Evolutionary conservation across 2,113 vertebrate species (phyloP).

Genomic region (Ariopsis seemanni): DNA sequence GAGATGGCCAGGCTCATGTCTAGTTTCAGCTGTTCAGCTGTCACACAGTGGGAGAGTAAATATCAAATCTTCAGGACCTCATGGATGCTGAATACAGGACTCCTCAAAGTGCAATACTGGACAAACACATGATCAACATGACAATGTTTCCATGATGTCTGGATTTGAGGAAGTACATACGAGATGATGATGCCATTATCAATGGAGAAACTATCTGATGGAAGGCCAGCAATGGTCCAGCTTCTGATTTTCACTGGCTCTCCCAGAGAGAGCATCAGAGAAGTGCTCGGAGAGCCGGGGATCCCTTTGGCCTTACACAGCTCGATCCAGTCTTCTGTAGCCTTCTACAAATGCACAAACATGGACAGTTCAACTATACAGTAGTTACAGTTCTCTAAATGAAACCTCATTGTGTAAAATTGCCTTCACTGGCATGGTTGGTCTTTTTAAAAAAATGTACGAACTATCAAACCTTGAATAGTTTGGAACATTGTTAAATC

Average conservation of each 20-base stretch:
- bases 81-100: not conserved
- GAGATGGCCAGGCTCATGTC: not conserved
- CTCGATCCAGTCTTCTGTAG: conserved; percentile 78
- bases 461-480: not conserved
- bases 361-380: not conserved
- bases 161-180: conserved; percentile 69
- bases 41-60: not conserved
- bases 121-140: not conserved
- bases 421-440: too few relatives aligned
- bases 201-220: conserved; percentile 86
- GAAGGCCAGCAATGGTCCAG: conserved; percentile 89
- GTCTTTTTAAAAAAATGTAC: not conserved
- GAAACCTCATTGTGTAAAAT: not conserved
- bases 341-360: conserved; percentile 67
- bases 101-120: not conserved
- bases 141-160: not conserved
- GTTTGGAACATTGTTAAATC: not conserved
- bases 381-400: not conserved
- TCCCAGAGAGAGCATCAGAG: conserved; percentile 80
- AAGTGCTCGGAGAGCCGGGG: conserved; percentile 81
- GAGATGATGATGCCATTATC: conserved; percentile 89
- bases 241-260: conserved; percentile 82
- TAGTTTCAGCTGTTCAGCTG: not conserved
- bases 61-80: not conserved
- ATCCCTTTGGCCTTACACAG: conserved; percentile 77